phyloP scores from a whole-genome alignment of 1,140 invertebrate genomes.

The Philopotamus ludificatus region DNA sequence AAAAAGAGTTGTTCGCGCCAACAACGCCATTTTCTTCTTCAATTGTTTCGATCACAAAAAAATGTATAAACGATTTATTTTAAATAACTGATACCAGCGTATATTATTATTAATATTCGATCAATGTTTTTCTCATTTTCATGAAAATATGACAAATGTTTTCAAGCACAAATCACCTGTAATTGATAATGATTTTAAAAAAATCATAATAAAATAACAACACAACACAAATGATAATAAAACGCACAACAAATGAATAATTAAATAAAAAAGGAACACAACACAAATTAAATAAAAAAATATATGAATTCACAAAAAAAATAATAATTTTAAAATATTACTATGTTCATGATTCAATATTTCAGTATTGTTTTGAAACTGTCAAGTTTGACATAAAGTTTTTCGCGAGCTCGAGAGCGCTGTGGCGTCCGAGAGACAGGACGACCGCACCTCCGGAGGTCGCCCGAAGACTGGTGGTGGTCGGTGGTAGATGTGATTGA shows the following conservation, averaged over 20 bases:
- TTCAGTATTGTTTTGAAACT: constrained; percentile 6
- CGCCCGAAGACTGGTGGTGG: constrained; percentile 21
- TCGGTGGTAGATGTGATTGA: background rate
- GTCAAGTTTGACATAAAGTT: constrained; percentile 16
- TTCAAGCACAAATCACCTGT: too few species aligned
- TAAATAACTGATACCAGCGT: too few species aligned
- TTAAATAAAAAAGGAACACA: background rate
- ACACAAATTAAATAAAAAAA: background rate
- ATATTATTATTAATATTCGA: background rate
- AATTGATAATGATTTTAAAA: too few species aligned
- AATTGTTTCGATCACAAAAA: too few species aligned
- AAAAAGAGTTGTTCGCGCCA: constrained; percentile 11
- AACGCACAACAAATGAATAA: background rate
- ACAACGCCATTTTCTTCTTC: constrained; percentile 19
- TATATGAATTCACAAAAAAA: too few species aligned
- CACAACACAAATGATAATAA: too few species aligned
- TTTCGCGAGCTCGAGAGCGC: background rate
- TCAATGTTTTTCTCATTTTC: background rate
- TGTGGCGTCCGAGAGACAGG: background rate
- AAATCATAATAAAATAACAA: too few species aligned
- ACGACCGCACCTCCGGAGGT: constrained; percentile 11
- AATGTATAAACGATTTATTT: too few species aligned
- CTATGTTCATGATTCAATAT: background rate
- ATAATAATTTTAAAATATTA: too few species aligned
- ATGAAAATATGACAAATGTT: too few species aligned